Percentiles rank a stretch among this genome's conserved stretches.
phyloP scores from a whole-genome alignment of 2,797 vertebrate genomes.

The Catharus ustulatus region DNA sequence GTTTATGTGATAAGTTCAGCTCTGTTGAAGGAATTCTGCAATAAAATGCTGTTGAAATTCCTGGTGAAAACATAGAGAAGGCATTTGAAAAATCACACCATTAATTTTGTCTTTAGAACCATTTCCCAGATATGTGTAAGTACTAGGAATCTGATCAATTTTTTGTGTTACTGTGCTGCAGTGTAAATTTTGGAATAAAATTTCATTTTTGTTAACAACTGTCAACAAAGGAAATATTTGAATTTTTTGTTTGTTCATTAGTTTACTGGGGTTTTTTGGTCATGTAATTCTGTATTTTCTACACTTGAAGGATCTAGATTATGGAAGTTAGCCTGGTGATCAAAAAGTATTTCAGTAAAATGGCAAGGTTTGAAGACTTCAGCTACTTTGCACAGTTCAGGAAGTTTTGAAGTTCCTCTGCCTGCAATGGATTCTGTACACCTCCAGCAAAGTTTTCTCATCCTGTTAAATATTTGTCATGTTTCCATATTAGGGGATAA shows the following conservation, averaged over 20 bases:
- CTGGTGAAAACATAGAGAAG: background rate
- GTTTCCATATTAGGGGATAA: background rate
- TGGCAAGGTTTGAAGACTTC: conserved; percentile 23
- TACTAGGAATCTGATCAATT: background rate
- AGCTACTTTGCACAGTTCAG: background rate
- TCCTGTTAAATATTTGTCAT: background rate
- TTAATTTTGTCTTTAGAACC: background rate
- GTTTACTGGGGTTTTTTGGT: accelerated
- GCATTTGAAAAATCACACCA: background rate
- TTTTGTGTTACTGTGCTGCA: background rate
- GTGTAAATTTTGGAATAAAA: background rate
- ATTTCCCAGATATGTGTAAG: background rate
- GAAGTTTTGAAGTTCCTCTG: conserved; percentile 54
- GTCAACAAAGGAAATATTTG: background rate
- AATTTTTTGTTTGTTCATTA: background rate
- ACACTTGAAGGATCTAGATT: background rate
- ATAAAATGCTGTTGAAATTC: conserved; percentile 15
- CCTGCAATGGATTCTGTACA: background rate
- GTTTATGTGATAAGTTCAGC: background rate
- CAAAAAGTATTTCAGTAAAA: conserved; percentile 7
- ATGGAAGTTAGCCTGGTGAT: conserved; percentile 14
- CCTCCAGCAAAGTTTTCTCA: conserved; percentile 38
- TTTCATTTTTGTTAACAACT: background rate
- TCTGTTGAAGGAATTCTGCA: background rate
- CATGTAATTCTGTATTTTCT: background rate